These are phyloP conservation scores for Lathamus discolor DNA, from an alignment of 2,113 vertebrate species.

Conservation along the genomic window DNA sequence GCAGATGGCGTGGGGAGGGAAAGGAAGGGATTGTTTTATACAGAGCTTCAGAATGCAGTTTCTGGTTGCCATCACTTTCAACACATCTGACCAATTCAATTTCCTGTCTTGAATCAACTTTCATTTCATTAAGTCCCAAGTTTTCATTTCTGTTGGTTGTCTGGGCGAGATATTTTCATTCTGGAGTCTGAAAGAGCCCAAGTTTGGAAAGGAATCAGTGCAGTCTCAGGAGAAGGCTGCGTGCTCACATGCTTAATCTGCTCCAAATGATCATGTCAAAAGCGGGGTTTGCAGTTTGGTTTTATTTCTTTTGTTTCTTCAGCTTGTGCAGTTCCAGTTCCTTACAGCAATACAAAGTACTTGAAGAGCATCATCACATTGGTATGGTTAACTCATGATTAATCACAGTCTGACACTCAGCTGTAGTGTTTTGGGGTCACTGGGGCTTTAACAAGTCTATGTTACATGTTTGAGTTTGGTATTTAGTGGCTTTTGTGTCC, in stretches of 20 bases:
- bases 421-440: not conserved
- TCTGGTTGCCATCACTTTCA: conserved; percentile 69
- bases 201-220: conserved; percentile 6
- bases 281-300: not conserved
- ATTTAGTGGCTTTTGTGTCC: not conserved
- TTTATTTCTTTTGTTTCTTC: not conserved
- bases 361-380: not conserved
- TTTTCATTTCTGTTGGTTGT: conserved; percentile 47
- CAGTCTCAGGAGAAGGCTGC: not conserved
- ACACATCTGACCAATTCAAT: conserved; percentile 72
- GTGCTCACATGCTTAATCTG: conserved; percentile 1
- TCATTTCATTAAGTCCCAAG: conserved; percentile 36
- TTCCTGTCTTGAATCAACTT: conserved; percentile 71
- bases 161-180: conserved; percentile 54
- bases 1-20: not conserved
- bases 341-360: not conserved
- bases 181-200: conserved; percentile 22
- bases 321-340: not conserved
- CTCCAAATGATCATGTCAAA: conserved; percentile 42
- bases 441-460: not conserved
- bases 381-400: not conserved
- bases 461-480: not conserved
- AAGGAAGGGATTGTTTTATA: not conserved
- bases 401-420: not conserved
- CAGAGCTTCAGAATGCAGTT: conserved; percentile 12